Percentiles rank a stretch among this genome's conserved stretches.
phyloP scores from a whole-genome alignment of 1,140 invertebrate genomes.

The Drosophila carrolli region DNA sequence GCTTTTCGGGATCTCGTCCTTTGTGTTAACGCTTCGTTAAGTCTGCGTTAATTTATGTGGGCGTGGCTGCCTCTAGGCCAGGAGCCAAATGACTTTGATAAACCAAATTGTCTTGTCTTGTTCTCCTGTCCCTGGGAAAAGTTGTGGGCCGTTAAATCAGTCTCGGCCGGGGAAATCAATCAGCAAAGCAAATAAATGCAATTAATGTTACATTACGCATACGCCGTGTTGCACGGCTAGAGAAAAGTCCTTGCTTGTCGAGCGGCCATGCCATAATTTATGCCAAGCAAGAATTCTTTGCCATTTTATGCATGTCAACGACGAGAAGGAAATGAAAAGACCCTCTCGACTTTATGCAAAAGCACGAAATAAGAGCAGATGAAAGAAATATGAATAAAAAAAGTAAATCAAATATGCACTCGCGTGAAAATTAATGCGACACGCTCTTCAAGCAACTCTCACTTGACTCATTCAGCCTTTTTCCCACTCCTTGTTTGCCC shows the following conservation, averaged over 20 bases:
- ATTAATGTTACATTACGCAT: conserved; percentile 78
- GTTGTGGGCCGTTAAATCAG: conserved; percentile 31
- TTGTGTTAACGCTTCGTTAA: conserved; percentile 73
- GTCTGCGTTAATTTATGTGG: conserved; percentile 76
- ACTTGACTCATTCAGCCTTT: conserved; percentile 13
- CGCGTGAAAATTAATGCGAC: conserved; percentile 72
- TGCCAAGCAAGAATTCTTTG: conserved; percentile 53
- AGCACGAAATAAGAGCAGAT: conserved; percentile 15
- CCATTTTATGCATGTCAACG: conserved; percentile 75
- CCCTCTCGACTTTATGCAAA: conserved; percentile 38
- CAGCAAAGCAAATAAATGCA: conserved; percentile 79
- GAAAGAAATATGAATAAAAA: conserved; percentile 61
- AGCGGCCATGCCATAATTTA: conserved; percentile 32
- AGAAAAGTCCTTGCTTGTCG: conserved; percentile 2
- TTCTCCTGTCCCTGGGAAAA: conserved; percentile 27
- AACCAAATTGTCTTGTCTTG: conserved; percentile 68
- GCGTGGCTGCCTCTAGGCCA: conserved; percentile 54
- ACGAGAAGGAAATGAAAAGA: background rate
- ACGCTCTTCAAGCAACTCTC: conserved; percentile 45
- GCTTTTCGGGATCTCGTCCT: conserved; percentile 16
- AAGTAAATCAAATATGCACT: conserved; percentile 74
- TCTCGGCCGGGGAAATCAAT: conserved; percentile 58
- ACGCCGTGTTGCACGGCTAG: conserved; percentile 51
- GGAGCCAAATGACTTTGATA: conserved; percentile 74
- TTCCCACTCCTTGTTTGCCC: background rate